Conservation (phyloP, 2,113 vertebrate genomes). For the Megaptera novaeangliae region DNA sequence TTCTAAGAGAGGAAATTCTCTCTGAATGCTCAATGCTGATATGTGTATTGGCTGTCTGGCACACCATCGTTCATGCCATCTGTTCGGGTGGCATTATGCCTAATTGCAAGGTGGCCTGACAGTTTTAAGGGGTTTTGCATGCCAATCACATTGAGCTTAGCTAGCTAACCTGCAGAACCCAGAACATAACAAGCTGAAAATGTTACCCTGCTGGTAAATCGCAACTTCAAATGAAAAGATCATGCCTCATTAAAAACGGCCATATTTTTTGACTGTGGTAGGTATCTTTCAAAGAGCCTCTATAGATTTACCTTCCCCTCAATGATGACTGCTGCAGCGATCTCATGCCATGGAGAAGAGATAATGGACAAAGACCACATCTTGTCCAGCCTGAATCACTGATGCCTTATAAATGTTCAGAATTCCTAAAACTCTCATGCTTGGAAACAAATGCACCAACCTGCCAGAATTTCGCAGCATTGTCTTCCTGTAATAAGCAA, state of each 20-base stretch:
- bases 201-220: neutral
- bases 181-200: constrained; percentile 2
- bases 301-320: neutral
- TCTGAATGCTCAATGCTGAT: constrained; percentile 37
- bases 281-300: neutral
- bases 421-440: neutral
- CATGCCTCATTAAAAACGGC: constrained; percentile 23
- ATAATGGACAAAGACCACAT: neutral
- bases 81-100: constrained; percentile 69
- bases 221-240: constrained; percentile 4
- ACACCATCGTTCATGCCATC: constrained; percentile 63
- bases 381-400: neutral
- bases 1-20: constrained; percentile 6
- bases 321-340: neutral
- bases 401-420: constrained; percentile 13
- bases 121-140: constrained; percentile 62
- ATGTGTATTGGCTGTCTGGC: constrained; percentile 67
- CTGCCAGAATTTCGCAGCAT: constrained; percentile 1
- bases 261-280: neutral
- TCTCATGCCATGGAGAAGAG: neutral
- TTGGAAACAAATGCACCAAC: neutral
- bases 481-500: constrained; percentile 51
- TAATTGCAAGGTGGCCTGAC: constrained; percentile 67
- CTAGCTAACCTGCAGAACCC: constrained; percentile 43
- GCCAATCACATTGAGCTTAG: constrained; percentile 42